phyloP scores from a whole-genome alignment of 2,888 invertebrate genomes.

The Diachrysia chrysitis region DNA sequence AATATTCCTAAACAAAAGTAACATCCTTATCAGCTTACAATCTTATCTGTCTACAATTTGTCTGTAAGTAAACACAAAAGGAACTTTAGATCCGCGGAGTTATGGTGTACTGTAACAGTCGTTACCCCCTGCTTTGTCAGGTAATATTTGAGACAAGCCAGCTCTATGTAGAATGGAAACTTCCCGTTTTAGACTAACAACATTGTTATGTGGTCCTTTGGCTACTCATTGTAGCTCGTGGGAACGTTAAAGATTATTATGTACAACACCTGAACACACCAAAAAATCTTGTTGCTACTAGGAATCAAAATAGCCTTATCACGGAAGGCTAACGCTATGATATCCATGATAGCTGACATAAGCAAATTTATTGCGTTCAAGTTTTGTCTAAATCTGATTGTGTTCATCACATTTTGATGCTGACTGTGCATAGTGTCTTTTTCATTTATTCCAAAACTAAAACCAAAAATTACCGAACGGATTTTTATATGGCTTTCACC shows the following conservation, averaged over 20 bases:
- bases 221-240: not conserved
- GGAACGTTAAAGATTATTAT: not conserved
- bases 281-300: no score
- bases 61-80: not conserved
- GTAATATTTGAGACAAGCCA: conserved; percentile 16
- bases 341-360: no score
- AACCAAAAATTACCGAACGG: no score
- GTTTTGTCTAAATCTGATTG: no score
- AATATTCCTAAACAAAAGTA: not conserved
- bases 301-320: no score
- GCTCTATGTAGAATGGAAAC: conserved; percentile 22
- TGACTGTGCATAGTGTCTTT: no score
- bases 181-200: conserved; percentile 21
- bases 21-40: not conserved
- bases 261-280: no score
- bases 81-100: conserved; percentile 5
- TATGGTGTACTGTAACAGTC: conserved; percentile 29
- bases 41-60: not conserved
- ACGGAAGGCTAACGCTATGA: no score
- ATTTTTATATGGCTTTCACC: no score
- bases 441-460: no score
- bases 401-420: no score
- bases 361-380: no score
- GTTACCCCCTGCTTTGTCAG: conserved; percentile 32
- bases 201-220: not conserved